Base-by-base conservation (phyloP, 2,888 invertebrate species). In the Oxytorus armatus region DNA sequence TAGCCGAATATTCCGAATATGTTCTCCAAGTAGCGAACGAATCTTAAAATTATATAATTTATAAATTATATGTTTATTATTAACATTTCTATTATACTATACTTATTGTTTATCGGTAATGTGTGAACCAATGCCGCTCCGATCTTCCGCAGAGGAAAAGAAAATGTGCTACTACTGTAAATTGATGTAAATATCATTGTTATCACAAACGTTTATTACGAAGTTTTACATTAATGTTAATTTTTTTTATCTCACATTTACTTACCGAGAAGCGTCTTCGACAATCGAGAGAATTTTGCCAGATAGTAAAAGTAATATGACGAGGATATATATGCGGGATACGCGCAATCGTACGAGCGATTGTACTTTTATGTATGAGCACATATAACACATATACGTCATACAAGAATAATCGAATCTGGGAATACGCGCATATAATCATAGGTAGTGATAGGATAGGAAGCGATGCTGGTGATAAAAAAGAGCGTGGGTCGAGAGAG, bases 401-500 rank as follows among this genome's bases (percentile, higher is more conserved):
- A n/a, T 36, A 53, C 44, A 57, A 39, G 36, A 49, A 55, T 65
- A 65, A 59, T 65, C 59, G 70, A 39, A 72, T 76, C 70, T 66
- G 59, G 33, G 36, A 59, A 70, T 66, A 59, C 51, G 65, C 57
- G 75, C 18, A 23, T 42, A 42, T 42, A 25, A 61, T 36, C 14
- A 61, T 25, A 51, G 47, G 47, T 36, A 63, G n/a, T n/a, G n/a
- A n/a, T n/a, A n/a, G 2, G 29, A 68, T 68, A 61, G 63, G 70
- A 76, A 66, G 39, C 63, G 77, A 77, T 72, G 74, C 53, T 53
- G 82, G 86, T 83, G 86, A 86, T 89, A 68, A 68, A 87, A 88
- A 85, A 29, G 83, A 84, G 86, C 88, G 88, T 89, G 87, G 89
- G 88, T 85, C 88, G 87, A 89, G 87, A 89, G 87, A 87, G 87